A percentile compares a stretch with the other conserved stretches of the same genome.
These are phyloP conservation scores for Tetragonula clypearis DNA, from an alignment of 1,140 invertebrate species.

Conservation along the genomic window DNA sequence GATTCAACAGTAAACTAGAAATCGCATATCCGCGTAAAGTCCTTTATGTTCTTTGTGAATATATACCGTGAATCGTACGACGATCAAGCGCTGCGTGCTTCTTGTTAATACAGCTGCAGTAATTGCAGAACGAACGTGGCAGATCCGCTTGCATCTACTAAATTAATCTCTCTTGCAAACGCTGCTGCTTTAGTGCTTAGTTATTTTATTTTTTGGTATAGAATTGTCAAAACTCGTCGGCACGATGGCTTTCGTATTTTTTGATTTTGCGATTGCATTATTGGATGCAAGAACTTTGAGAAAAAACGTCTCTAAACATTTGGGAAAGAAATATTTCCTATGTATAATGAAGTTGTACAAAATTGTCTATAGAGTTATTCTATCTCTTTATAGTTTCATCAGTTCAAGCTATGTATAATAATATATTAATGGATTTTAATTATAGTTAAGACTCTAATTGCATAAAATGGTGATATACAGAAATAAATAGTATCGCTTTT, in stretches of 20 bases:
- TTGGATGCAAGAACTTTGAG: too few relatives aligned
- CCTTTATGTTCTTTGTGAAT: conserved; percentile 38
- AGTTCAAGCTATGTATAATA: too few relatives aligned
- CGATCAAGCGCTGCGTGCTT: background rate
- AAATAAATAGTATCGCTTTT: too few relatives aligned
- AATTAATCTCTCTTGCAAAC: background rate
- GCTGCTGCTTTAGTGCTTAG: too few relatives aligned
- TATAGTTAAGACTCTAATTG: too few relatives aligned
- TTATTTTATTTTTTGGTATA: background rate
- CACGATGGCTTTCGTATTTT: background rate
- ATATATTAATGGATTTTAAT: too few relatives aligned
- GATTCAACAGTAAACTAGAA: conserved; percentile 51
- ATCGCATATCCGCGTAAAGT: conserved; percentile 39
- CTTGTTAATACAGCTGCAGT: background rate
- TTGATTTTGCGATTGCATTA: background rate
- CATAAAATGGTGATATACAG: too few relatives aligned
- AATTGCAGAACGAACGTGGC: background rate
- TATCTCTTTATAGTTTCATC: too few relatives aligned
- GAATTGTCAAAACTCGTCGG: background rate
- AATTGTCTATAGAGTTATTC: too few relatives aligned
- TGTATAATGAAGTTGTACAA: too few relatives aligned
- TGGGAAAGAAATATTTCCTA: too few relatives aligned
- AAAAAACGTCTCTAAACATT: too few relatives aligned
- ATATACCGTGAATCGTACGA: conserved; percentile 14
- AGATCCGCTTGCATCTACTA: background rate